Evolutionary conservation across 2,797 vertebrate genomes (phyloP).

Genomic region (Chelonia mydas): DNA sequence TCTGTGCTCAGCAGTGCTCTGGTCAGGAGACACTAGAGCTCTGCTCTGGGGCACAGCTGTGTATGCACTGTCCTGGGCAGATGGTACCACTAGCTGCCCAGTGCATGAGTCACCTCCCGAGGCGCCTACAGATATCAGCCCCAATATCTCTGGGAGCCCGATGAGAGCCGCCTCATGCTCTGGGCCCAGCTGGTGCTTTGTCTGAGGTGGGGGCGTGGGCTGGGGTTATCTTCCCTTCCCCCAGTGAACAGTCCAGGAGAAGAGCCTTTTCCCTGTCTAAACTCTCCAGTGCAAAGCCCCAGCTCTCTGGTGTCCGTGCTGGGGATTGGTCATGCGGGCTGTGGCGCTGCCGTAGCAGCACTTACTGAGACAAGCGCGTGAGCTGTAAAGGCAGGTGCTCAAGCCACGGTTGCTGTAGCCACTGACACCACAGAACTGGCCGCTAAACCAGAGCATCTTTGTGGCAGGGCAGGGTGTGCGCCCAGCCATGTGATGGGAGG

Average conservation of each 20-base stretch:
- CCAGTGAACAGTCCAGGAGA: not conserved
- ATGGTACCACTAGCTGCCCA: not conserved
- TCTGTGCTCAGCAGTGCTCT: not conserved
- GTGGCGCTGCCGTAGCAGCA: not conserved
- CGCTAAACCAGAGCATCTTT: not conserved
- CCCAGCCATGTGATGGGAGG: not conserved
- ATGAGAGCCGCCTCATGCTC: not conserved
- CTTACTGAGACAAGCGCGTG: not conserved
- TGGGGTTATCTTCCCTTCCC: not conserved
- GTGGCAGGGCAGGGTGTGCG: not conserved
- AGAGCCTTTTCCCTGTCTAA: not conserved
- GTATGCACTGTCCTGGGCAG: not conserved
- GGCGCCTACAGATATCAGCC: not conserved
- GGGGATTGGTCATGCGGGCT: no score
- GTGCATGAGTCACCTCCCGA: not conserved
- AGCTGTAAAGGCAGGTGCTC: not conserved
- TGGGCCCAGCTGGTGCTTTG: not conserved
- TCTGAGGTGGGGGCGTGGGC: not conserved
- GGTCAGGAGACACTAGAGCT: constrained; percentile 31
- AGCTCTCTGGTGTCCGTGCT: no score
- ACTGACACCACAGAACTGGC: not conserved
- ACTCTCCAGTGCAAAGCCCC: not conserved
- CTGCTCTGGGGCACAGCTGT: not conserved
- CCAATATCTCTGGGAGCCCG: not conserved
- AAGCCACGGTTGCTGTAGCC: not conserved